phyloP scores from a whole-genome alignment of 2,797 vertebrate species.

The Gobionotothen gibberifrons region DNA sequence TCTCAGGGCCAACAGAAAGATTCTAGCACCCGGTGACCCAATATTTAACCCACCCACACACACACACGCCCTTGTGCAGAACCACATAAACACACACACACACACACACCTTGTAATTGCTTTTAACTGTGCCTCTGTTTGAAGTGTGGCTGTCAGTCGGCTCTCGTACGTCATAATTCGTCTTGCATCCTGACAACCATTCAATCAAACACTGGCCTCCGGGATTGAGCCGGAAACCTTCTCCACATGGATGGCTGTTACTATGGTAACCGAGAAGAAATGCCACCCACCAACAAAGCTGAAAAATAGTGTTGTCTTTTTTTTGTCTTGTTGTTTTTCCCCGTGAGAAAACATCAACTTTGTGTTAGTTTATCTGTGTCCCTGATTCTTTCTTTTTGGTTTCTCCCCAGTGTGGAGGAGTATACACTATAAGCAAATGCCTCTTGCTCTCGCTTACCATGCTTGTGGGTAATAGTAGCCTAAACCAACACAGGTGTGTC shows the following conservation, averaged over 20 bases:
- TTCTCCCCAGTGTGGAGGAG: slow-evolving; percentile 5
- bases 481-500: slow-evolving; percentile 47
- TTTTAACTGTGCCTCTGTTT: slow-evolving; percentile 55
- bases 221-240: slow-evolving; percentile 64
- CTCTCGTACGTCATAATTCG: slow-evolving; percentile 66
- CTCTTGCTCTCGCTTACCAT: not conserved
- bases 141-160: slow-evolving; percentile 63
- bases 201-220: slow-evolving; percentile 76
- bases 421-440: not conserved
- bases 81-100: slow-evolving; percentile 9
- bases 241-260: slow-evolving; percentile 68
- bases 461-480: slow-evolving; percentile 37
- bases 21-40: slow-evolving; percentile 39
- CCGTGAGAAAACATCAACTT: slow-evolving; percentile 50
- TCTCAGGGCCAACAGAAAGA: slow-evolving; percentile 53
- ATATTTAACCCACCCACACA: slow-evolving; percentile 27
- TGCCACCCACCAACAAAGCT: slow-evolving; percentile 63
- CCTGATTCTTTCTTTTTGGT: slow-evolving; percentile 3
- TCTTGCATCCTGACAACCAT: slow-evolving; percentile 74
- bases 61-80: not conserved
- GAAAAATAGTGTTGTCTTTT: slow-evolving; percentile 51
- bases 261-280: slow-evolving; percentile 74
- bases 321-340: slow-evolving; percentile 9
- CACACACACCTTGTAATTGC: slow-evolving; percentile 42
- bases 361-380: slow-evolving; percentile 35